phyloP scores from a whole-genome alignment of 2,888 invertebrate genomes.

The Netelia inedita region DNA sequence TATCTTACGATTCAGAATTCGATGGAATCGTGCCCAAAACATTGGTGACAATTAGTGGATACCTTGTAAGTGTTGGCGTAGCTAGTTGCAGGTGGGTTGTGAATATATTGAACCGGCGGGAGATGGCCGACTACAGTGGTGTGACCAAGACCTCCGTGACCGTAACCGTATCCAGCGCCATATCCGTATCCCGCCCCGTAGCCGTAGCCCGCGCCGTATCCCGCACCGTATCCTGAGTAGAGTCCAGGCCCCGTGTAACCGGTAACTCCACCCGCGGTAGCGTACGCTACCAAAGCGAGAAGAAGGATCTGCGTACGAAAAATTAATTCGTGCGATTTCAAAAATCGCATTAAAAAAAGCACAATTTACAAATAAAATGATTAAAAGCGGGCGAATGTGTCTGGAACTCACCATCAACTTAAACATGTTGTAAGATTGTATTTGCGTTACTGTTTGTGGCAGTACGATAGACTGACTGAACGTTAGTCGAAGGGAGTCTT shows the following conservation, averaged over 20 bases:
- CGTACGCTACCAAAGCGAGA: slow-evolving; percentile 83
- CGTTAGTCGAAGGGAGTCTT: slow-evolving; percentile 68
- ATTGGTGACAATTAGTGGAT: slow-evolving; percentile 19
- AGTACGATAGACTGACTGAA: slow-evolving; percentile 79
- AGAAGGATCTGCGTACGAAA: slow-evolving; percentile 85
- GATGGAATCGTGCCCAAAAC: too few relatives aligned
- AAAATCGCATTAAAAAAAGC: neutral
- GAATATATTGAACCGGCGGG: slow-evolving; percentile 71
- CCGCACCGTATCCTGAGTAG: slow-evolving; percentile 70
- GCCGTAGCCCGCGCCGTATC: slow-evolving; percentile 70
- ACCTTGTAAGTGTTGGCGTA: slow-evolving; percentile 82
- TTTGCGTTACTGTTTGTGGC: slow-evolving; percentile 62
- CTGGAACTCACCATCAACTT: slow-evolving; percentile 86
- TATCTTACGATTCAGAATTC: too few relatives aligned
- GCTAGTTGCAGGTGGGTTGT: slow-evolving; percentile 78
- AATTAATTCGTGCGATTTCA: slow-evolving; percentile 22
- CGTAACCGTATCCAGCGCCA: slow-evolving; percentile 69
- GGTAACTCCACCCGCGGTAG: slow-evolving; percentile 77
- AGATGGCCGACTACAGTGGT: slow-evolving; percentile 72
- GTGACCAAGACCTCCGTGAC: slow-evolving; percentile 74
- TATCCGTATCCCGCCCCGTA: slow-evolving; percentile 74
- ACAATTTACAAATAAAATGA: neutral
- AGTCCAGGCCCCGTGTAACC: slow-evolving; percentile 70
- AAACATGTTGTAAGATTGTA: slow-evolving; percentile 86
- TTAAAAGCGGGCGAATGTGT: slow-evolving; percentile 6